Conservation (phyloP, 1,140 invertebrate genomes). For the Trichogramma pretiosum region DNA sequence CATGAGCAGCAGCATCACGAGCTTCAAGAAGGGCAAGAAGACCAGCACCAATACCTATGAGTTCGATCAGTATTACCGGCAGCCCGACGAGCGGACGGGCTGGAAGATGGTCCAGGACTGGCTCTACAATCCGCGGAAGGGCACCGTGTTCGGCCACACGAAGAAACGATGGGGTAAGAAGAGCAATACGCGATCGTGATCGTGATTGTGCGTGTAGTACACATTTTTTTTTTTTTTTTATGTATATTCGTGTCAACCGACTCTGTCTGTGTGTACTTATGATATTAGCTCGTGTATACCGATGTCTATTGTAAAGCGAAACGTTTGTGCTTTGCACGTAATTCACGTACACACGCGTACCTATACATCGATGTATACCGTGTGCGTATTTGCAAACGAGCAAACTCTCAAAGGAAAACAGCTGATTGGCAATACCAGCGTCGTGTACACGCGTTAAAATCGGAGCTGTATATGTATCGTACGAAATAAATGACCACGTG, state of each 20-base stretch:
- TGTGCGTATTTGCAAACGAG: too few species aligned
- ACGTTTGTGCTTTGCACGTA: too few species aligned
- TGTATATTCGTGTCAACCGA: not conserved
- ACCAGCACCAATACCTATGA: constrained; percentile 35
- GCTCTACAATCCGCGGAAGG: constrained; percentile 59
- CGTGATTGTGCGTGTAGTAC: not conserved
- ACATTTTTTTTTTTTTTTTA: not conserved
- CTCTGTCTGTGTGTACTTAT: not conserved
- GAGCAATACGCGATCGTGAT: not conserved
- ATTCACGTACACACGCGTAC: too few species aligned
- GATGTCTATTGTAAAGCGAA: too few species aligned
- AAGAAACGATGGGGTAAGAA: constrained; percentile 60
- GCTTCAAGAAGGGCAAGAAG: constrained; percentile 31
- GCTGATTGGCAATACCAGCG: too few species aligned
- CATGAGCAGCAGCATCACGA: constrained; percentile 21
- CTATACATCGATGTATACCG: too few species aligned
- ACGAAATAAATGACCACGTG: too few species aligned
- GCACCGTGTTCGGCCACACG: constrained; percentile 59
- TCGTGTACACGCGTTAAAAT: too few species aligned
- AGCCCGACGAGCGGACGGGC: constrained; percentile 43
- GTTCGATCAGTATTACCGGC: constrained; percentile 45
- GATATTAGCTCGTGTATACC: not conserved
- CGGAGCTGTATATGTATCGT: too few species aligned
- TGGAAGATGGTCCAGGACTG: constrained; percentile 50
- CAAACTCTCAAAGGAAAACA: too few species aligned